These are phyloP conservation scores for Chloromyia formosa DNA, from an alignment of 2,888 invertebrate species.

Conservation along the genomic window DNA sequence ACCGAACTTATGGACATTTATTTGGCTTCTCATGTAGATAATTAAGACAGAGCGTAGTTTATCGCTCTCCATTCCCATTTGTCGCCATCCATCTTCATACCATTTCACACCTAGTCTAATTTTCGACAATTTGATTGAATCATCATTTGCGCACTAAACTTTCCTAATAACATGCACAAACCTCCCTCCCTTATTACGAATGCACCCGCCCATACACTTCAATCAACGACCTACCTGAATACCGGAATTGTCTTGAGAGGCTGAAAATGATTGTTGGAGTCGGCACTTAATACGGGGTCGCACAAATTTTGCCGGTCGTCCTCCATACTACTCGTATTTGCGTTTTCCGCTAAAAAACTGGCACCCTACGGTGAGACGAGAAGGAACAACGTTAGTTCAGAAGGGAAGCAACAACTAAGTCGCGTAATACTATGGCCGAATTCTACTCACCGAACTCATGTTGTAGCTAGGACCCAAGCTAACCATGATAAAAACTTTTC, in stretches of 20 bases:
- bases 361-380: constrained; percentile 52
- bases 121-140: too few species aligned
- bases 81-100: too few species aligned
- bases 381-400: neutral
- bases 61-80: too few species aligned
- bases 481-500: constrained; percentile 51
- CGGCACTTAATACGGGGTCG: constrained; percentile 60
- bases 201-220: too few species aligned
- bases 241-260: constrained; percentile 59
- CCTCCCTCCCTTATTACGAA: too few species aligned
- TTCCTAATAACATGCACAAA: too few species aligned
- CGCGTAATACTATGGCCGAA: neutral
- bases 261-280: constrained; percentile 56
- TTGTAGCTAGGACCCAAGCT: constrained; percentile 53
- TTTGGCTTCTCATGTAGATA: too few species aligned
- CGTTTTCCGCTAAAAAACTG: constrained; percentile 54
- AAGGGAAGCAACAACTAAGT: neutral
- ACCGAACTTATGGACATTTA: too few species aligned
- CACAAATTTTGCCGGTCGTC: constrained; percentile 57
- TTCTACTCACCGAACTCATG: constrained; percentile 53
- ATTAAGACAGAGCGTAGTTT: too few species aligned
- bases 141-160: too few species aligned
- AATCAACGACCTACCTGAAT: constrained; percentile 58
- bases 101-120: too few species aligned
- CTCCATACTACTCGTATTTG: constrained; percentile 49